A percentile compares a stretch with the other conserved stretches of the same genome.
Evolutionary conservation across 2,888 invertebrate species (phyloP).

Genomic region (Polyploca ridens): DNA sequence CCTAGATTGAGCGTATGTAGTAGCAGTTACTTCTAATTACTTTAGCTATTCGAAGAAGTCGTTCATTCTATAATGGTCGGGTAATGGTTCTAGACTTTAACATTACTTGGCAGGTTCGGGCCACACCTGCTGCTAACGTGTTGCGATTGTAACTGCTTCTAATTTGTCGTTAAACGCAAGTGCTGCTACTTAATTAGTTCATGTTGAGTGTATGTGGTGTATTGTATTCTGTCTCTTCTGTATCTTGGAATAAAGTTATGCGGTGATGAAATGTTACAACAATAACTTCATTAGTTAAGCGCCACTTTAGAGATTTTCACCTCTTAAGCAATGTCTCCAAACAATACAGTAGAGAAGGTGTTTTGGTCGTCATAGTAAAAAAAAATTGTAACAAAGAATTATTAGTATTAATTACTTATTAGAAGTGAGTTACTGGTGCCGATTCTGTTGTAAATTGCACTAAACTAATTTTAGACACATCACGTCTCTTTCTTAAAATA

Average conservation of each 20-base stretch:
- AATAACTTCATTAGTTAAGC: background rate
- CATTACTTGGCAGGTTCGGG: background rate
- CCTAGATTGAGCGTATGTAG: background rate
- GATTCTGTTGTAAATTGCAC: no score
- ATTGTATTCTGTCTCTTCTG: background rate
- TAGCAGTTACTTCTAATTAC: background rate
- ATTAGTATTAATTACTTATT: no score
- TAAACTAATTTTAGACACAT: no score
- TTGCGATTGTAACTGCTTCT: background rate
- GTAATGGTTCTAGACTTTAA: background rate
- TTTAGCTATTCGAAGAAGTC: conserved; percentile 1
- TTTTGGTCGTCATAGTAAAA: background rate
- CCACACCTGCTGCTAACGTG: background rate
- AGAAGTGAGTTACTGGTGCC: no score
- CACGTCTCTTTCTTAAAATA: no score
- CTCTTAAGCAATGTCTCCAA: background rate
- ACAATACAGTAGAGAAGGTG: background rate
- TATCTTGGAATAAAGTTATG: background rate
- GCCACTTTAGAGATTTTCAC: background rate
- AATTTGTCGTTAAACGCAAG: background rate
- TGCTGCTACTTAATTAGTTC: background rate
- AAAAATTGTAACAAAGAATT: no score
- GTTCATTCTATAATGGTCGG: conserved; percentile 1
- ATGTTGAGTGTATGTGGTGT: background rate
- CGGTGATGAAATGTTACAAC: background rate